Evolutionary conservation across 2,797 vertebrate species (phyloP), one percentile per base, ranked within the genome.

Genomic region (Gallinago solitaria): DNA sequence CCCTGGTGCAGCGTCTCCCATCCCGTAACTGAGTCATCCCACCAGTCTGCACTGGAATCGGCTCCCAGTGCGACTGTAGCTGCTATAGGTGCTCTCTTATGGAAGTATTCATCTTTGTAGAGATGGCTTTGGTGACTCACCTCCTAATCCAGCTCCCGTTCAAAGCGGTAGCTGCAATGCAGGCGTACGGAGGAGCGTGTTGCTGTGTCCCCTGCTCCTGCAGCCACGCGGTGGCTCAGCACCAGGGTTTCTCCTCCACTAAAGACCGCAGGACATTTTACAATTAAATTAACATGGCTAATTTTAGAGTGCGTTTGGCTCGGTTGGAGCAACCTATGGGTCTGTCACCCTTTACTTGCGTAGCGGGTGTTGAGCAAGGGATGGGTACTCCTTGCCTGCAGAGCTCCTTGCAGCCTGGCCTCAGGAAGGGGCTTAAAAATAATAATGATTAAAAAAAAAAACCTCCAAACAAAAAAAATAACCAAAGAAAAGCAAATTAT

Each of bases 111-210:
- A 5, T 80, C 79, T 83, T 63, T 67, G 30, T 25, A 18, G 53
- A 48, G 39, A 6, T 50, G 50, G 47, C 41, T 91, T 61, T 81
- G 65, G 51, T 93, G 87, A 89, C 57, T 87, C 78, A 43, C 25
- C 23, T 69, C 16, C 45, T 83, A 80, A 93, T 92, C 75, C 68
- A 83, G 56, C 71, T 76, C 25, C 32, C 15, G 27, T 47, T 75
- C 43, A 54, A 47, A 61, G 47, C 6, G 1, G 33, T 53, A 59
- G 28, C 78, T 77, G 20, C 9, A 0, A 5, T 50, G 68, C 39
- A 21, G 59, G 59, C 0, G 0, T 64, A 35, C 6, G 17, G 45
- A 18, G 1, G 3, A 69, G 23, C 4, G 0, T 1, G 1, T 60
- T 53, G 32, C 50, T 25, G 12, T 76, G 21, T 64, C 12, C 41